phyloP scores from a whole-genome alignment of 1,140 invertebrate genomes.

The Centruroides sculpturatus region DNA sequence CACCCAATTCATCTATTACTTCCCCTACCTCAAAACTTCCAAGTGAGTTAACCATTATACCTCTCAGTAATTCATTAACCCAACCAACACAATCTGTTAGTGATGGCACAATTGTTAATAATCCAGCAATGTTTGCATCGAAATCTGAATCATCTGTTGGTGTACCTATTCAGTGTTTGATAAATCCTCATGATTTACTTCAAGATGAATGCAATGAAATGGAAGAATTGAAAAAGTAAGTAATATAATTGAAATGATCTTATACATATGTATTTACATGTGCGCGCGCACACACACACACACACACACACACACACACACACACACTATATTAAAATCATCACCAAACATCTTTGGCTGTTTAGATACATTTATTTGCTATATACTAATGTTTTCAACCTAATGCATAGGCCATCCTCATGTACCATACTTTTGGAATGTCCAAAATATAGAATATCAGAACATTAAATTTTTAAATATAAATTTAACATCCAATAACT shows the following conservation, averaged over 20 bases:
- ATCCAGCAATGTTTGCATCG: background rate
- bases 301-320: too few relatives aligned
- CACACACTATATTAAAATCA: too few relatives aligned
- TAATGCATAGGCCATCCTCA: too few relatives aligned
- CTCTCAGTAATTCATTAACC: conserved; percentile 12
- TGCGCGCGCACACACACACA: too few relatives aligned
- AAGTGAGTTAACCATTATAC: conserved; percentile 16
- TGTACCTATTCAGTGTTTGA: conserved; percentile 16
- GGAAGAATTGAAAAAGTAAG: conserved; percentile 22
- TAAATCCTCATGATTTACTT: conserved; percentile 19
- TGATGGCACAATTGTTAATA: background rate
- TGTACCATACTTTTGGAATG: too few relatives aligned
- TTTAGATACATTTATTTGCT: too few relatives aligned
- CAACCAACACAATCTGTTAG: background rate
- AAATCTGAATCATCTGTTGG: background rate
- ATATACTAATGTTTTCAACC: too few relatives aligned
- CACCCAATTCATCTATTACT: conserved; percentile 13
- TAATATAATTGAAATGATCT: conserved; percentile 2
- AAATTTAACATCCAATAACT: too few relatives aligned
- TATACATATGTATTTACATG: background rate
- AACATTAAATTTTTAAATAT: too few relatives aligned
- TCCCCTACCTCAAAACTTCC: conserved; percentile 17
- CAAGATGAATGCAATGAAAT: conserved; percentile 21
- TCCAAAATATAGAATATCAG: too few relatives aligned
- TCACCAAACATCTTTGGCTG: too few relatives aligned